Evolutionary conservation across 2,888 invertebrate species (phyloP).

Genomic region (Himalopsyche japonica): DNA sequence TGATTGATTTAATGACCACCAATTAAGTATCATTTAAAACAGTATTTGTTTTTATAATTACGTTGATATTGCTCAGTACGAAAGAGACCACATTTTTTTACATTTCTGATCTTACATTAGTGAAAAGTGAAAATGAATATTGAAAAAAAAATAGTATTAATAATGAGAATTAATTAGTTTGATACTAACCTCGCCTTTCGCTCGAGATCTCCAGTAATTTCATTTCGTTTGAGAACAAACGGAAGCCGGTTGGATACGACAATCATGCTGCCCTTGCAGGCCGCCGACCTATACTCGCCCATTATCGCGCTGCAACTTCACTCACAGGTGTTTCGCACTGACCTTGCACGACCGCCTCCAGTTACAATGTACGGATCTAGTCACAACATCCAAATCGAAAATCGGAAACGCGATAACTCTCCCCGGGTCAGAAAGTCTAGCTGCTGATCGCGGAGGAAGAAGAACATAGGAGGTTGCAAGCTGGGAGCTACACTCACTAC

Average conservation of each 20-base stretch:
- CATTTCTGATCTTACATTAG: too few relatives aligned
- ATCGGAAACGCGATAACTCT: not conserved
- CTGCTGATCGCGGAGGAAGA: not conserved
- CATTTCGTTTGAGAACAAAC: constrained; percentile 79
- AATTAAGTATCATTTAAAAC: too few relatives aligned
- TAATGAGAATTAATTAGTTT: too few relatives aligned
- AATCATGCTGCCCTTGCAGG: constrained; percentile 76
- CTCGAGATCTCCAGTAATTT: constrained; percentile 70
- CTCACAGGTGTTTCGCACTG: not conserved
- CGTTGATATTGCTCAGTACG: too few relatives aligned
- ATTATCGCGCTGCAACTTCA: constrained; percentile 12
- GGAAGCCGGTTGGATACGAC: constrained; percentile 91
- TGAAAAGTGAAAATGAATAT: too few relatives aligned
- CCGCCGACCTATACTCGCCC: constrained; percentile 37
- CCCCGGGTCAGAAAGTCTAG: not conserved
- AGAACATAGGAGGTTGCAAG: not conserved
- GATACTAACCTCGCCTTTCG: constrained; percentile 79
- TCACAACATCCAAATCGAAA: not conserved
- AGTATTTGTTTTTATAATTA: too few relatives aligned
- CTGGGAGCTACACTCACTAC: not conserved
- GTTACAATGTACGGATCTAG: not conserved
- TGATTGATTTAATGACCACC: too few relatives aligned
- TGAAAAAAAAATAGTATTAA: too few relatives aligned
- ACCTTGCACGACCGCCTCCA: not conserved
- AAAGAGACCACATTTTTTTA: too few relatives aligned